These are phyloP conservation scores for Steinernema carpocapsae DNA, from an alignment of 2,888 invertebrate genomes.

Conservation along the genomic window DNA sequence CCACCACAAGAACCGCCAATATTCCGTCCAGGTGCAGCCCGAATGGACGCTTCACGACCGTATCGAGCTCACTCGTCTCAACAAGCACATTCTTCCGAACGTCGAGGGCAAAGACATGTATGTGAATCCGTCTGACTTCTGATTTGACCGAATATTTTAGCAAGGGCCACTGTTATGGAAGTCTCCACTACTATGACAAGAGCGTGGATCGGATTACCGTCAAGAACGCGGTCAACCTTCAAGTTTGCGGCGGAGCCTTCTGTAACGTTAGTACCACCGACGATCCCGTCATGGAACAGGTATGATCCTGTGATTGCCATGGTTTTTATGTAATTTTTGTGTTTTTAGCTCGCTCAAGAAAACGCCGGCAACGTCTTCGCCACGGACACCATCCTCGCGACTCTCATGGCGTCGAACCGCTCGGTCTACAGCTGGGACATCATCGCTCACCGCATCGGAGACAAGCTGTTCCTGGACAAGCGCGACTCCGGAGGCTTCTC, in stretches of 20 bases:
- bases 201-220: constrained; percentile 91
- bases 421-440: constrained; percentile 99
- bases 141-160: constrained; percentile 44
- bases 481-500: constrained; percentile 75
- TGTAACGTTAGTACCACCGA: constrained; percentile 91
- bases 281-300: constrained; percentile 90
- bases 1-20: constrained; percentile 70
- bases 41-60: constrained; percentile 93
- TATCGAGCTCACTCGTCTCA: constrained; percentile 94
- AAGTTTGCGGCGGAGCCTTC: constrained; percentile 92
- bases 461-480: constrained; percentile 90
- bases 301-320: too few species aligned
- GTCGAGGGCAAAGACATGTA: constrained; percentile 81
- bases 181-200: constrained; percentile 95
- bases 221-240: constrained; percentile 80
- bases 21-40: constrained; percentile 91
- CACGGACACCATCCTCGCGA: constrained; percentile 94
- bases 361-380: constrained; percentile 81
- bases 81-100: constrained; percentile 82
- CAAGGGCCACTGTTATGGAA: constrained; percentile 81
- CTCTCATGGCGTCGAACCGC: constrained; percentile 96
- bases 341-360: constrained; percentile 65
- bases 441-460: constrained; percentile 80
- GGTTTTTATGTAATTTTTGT: too few species aligned
- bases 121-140: constrained; percentile 59